A percentile compares a stretch with the other conserved stretches of the same genome.
Evolutionary conservation across 2,113 vertebrate genomes (phyloP).

Genomic region (Nerophis lumbriciformis): DNA sequence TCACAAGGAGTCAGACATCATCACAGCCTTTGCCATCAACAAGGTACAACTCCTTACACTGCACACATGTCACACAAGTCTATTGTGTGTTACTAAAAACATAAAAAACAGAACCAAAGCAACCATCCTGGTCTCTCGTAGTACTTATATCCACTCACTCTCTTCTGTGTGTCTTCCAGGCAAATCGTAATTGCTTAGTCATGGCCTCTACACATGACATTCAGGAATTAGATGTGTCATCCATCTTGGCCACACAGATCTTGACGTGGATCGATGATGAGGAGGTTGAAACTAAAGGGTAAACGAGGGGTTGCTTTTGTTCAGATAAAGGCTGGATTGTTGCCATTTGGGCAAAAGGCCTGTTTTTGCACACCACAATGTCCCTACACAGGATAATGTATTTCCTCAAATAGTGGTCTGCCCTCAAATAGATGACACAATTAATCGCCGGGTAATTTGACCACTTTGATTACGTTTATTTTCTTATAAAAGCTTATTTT

Average conservation of each 20-base stretch:
- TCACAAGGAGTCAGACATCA: constrained; percentile 98
- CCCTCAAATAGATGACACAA: too few relatives aligned
- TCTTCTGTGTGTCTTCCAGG: constrained; percentile 68
- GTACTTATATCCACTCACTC: not conserved
- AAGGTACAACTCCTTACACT: constrained; percentile 74
- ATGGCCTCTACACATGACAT: constrained; percentile 96
- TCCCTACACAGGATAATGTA: not conserved
- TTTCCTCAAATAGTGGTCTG: too few relatives aligned
- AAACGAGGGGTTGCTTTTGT: constrained; percentile 30
- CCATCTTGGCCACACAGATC: constrained; percentile 92
- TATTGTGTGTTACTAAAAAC: not conserved
- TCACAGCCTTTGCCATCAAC: constrained; percentile 96
- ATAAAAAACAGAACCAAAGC: not conserved
- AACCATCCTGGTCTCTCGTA: not conserved
- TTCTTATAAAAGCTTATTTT: too few relatives aligned
- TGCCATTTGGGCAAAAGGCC: not conserved
- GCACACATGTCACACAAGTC: not conserved
- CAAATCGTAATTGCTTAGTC: constrained; percentile 96
- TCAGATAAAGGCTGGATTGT: not conserved
- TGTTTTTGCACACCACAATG: not conserved
- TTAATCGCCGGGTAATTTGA: too few relatives aligned
- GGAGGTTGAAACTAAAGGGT: constrained; percentile 89
- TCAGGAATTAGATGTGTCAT: constrained; percentile 95
- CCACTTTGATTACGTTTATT: too few relatives aligned
- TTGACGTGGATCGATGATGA: constrained; percentile 97